Percentiles rank a stretch among this genome's conserved stretches.
phyloP scores from a whole-genome alignment of 1,140 invertebrate genomes.

The Heliothis subflexa region DNA sequence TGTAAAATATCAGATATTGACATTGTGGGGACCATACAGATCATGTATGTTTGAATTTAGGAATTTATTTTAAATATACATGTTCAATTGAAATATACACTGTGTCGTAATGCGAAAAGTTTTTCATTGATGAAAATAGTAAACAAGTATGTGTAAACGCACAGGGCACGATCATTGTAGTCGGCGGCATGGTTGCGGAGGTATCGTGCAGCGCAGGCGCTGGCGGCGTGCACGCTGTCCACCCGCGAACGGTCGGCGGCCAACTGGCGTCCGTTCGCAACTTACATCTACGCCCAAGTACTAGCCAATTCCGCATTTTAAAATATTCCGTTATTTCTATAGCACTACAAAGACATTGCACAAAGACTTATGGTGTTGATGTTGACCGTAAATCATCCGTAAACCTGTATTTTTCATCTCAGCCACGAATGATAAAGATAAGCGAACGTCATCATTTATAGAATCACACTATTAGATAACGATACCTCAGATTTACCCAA shows the following conservation, averaged over 20 bases:
- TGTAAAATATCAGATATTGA: slow-evolving; percentile 26
- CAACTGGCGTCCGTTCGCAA: slow-evolving; percentile 69
- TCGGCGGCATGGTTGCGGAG: slow-evolving; percentile 80
- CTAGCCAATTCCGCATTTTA: slow-evolving; percentile 83
- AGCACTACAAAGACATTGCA: slow-evolving; percentile 68
- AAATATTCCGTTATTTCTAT: slow-evolving; percentile 81
- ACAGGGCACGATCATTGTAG: slow-evolving; percentile 83
- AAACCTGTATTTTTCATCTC: slow-evolving; percentile 34
- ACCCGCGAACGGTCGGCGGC: slow-evolving; percentile 76
- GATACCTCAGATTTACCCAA: neutral
- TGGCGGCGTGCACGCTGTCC: slow-evolving; percentile 74
- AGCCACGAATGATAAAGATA: slow-evolving; percentile 26
- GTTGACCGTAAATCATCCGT: slow-evolving; percentile 53
- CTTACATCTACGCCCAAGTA: slow-evolving; percentile 70
- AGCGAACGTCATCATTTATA: slow-evolving; percentile 16
- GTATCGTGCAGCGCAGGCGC: slow-evolving; percentile 55
- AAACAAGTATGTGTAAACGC: slow-evolving; percentile 70
- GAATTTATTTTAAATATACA: neutral
- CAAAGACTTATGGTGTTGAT: slow-evolving; percentile 60
- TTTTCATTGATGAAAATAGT: slow-evolving; percentile 58
- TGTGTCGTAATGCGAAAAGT: slow-evolving; percentile 6
- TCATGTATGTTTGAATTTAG: neutral
- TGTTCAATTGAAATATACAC: slow-evolving; percentile 11
- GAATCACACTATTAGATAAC: slow-evolving; percentile 8
- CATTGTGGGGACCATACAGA: neutral